A percentile compares a stretch with the other conserved stretches of the same genome.
Conservation (phyloP, 2,797 vertebrate species). For the Vipera latastei region DNA sequence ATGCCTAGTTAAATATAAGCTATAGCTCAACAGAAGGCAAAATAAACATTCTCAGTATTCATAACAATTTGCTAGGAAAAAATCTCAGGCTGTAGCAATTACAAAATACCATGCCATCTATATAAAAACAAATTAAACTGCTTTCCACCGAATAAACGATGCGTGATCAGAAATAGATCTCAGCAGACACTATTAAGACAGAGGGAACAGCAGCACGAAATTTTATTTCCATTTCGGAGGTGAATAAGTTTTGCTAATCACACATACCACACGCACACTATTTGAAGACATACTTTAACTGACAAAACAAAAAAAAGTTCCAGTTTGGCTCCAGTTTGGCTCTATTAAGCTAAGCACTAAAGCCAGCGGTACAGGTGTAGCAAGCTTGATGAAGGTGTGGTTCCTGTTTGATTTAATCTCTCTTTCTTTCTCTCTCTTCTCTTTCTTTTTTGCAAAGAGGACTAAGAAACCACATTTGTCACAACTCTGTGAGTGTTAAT, state of each 20-base stretch:
- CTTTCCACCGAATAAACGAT: slow-evolving; percentile 9
- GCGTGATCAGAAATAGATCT: slow-evolving; percentile 43
- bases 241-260: slow-evolving; percentile 25
- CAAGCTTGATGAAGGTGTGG: neutral
- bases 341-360: neutral
- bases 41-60: neutral
- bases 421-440: neutral
- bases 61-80: neutral
- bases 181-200: neutral
- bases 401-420: neutral
- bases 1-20: neutral
- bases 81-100: neutral
- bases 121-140: neutral
- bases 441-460: neutral
- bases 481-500: neutral
- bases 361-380: neutral
- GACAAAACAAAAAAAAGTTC: neutral
- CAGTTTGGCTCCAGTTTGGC: neutral
- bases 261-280: neutral
- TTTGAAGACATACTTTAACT: slow-evolving; percentile 16
- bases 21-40: neutral
- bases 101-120: neutral
- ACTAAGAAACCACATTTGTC: neutral
- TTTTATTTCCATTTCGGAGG: slow-evolving; percentile 37
- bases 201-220: slow-evolving; percentile 27